phyloP scores from a whole-genome alignment of 2,797 vertebrate genomes.

The Acanthurus lineatus region DNA sequence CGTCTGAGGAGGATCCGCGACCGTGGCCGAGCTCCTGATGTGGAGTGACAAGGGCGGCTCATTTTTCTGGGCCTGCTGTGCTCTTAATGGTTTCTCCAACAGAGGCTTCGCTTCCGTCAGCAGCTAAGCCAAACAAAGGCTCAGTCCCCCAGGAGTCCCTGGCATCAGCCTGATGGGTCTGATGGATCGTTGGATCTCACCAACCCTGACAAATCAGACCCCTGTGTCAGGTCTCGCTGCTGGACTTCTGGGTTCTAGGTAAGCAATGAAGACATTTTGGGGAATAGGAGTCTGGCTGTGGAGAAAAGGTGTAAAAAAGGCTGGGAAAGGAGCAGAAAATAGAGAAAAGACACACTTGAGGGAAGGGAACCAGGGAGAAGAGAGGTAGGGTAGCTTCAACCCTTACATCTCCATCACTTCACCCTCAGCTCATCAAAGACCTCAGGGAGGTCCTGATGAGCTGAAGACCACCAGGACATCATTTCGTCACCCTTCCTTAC shows the following conservation, averaged over 20 bases:
- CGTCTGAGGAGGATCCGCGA: constrained; percentile 66
- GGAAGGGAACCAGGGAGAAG: constrained; percentile 23
- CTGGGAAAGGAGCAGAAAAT: constrained; percentile 2
- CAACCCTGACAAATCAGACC: constrained; percentile 79
- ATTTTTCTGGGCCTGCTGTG: constrained; percentile 83
- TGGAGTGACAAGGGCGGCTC: constrained; percentile 81
- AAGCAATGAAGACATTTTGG: constrained; percentile 46
- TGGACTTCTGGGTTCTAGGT: constrained; percentile 45
- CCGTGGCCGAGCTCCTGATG: constrained; percentile 74
- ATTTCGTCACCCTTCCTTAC: constrained; percentile 48
- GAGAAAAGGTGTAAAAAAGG: background rate
- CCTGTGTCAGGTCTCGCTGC: constrained; percentile 66
- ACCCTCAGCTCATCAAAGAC: constrained; percentile 62
- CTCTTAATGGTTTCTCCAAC: constrained; percentile 84
- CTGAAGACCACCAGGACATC: constrained; percentile 63
- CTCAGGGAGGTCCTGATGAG: constrained; percentile 68
- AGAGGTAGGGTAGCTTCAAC: constrained; percentile 19
- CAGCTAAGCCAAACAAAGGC: constrained; percentile 81
- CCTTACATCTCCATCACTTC: constrained; percentile 48
- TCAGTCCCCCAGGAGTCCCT: constrained; percentile 74
- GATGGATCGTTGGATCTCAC: constrained; percentile 80
- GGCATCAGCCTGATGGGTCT: constrained; percentile 70
- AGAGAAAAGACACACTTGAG: background rate
- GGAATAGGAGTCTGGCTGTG: background rate
- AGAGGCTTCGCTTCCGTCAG: constrained; percentile 84